Conservation (phyloP, 2,113 vertebrate species). For the Pteronura brasiliensis region DNA sequence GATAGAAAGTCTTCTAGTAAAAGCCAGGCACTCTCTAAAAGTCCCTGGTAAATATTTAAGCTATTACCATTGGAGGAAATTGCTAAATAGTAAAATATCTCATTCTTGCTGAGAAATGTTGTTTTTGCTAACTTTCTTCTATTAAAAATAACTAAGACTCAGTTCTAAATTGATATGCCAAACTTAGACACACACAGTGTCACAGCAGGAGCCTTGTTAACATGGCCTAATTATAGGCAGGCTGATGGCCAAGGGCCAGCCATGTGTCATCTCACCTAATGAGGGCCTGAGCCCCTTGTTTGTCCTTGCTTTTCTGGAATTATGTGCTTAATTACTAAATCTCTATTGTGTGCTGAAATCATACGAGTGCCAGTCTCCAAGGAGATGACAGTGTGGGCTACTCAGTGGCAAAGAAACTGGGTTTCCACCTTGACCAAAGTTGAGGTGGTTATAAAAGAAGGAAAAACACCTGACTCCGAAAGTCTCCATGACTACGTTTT, state of each 20-base stretch:
- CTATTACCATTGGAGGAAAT: background rate
- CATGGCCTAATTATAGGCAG: background rate
- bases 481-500: background rate
- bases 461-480: background rate
- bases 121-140: slow-evolving; percentile 24
- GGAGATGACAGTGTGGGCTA: background rate
- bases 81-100: slow-evolving; percentile 50
- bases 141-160: slow-evolving; percentile 8
- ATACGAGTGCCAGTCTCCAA: background rate
- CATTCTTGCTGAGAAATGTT: slow-evolving; percentile 50
- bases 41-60: slow-evolving; percentile 70
- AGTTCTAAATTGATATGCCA: background rate
- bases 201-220: background rate
- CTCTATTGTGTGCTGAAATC: background rate
- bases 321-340: background rate
- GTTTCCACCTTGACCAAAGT: background rate
- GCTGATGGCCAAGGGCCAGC: background rate
- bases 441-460: background rate
- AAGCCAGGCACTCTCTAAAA: background rate
- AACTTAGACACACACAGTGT: background rate
- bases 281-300: background rate
- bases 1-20: slow-evolving; percentile 2
- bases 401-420: background rate
- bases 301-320: slow-evolving; percentile 22
- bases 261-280: background rate